Base-by-base conservation (phyloP, 2,797 vertebrate genomes). In the Fistularia commersonii region DNA sequence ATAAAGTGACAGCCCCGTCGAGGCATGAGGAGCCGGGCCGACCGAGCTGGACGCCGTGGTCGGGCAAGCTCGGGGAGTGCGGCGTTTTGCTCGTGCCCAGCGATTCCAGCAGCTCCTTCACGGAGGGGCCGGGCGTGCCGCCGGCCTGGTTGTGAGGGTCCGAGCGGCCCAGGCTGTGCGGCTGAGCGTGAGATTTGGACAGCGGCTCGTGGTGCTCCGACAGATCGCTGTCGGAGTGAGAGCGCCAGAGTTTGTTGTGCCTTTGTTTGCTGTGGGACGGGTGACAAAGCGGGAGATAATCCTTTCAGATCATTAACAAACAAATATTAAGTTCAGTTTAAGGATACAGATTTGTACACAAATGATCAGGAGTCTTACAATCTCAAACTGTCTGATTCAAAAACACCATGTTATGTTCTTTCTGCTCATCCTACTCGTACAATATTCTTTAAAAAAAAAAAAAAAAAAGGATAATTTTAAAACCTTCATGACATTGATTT, bases 201-300 rank as follows among this genome's bases (percentile, higher is more conserved):
- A 87, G 82, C 32, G 93, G 88, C 69, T 95, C 94, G 0, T 95
- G 95, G 53, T 93, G 92, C 66, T 97, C 96, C 0, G 96, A 96
- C 42, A 99, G 91, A 80, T 99, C 93, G 0, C 95, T 95, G 60
- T 99, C 97, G 0, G 97, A 99, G 84, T 97, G 97, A 0, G 96
- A 99, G 38, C 96, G 92, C 97, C 97, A 99, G 50, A 99, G 90
- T 57, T 98, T 99, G 70, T 99, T 99, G 82, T 99, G 97, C 37
- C 97, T 87, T 84, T 99, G 97, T 69, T 95, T 96, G 87, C 97
- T 99, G 89, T 0, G 1, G 33, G 36, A 61, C 6, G 55, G 8
- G 12, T 2, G 11, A 53, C 3, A 38, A 40, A 32, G 13, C 7
- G 13, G 7, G 33, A 1, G 40, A 39, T 5, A 46, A 41, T 23